phyloP scores from a whole-genome alignment of 2,113 vertebrate species.

The Euleptes europaea region DNA sequence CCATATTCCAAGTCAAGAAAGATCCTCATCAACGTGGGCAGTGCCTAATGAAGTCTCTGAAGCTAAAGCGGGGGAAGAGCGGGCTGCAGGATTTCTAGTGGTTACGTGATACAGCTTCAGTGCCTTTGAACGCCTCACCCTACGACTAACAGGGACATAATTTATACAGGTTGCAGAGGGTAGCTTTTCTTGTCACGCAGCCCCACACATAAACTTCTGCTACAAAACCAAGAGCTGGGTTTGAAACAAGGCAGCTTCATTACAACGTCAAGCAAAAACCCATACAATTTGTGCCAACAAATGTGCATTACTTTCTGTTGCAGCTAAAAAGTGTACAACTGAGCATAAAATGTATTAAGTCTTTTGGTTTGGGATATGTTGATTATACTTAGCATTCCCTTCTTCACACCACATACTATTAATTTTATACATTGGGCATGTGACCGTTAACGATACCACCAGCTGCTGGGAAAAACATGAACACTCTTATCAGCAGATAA shows the following conservation, averaged over 20 bases:
- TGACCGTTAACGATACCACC: conserved; percentile 27
- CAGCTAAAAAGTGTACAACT: background rate
- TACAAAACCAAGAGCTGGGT: background rate
- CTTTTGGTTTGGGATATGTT: conserved; percentile 11
- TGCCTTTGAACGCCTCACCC: background rate
- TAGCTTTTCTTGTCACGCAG: background rate
- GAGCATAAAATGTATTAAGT: background rate
- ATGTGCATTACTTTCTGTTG: conserved; percentile 1
- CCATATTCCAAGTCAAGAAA: too few species aligned
- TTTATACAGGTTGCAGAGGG: background rate
- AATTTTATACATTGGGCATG: conserved; percentile 5
- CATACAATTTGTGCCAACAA: conserved; percentile 10
- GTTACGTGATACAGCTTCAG: background rate
- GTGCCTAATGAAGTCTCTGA: background rate
- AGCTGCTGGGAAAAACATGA: conserved; percentile 13
- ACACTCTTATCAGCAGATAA: conserved; percentile 14
- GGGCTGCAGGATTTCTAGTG: background rate
- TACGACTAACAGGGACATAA: background rate
- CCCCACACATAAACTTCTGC: background rate
- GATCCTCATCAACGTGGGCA: background rate
- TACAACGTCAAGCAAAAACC: background rate
- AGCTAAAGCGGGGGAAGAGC: background rate
- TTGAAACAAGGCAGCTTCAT: background rate
- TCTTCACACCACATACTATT: background rate
- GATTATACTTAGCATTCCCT: conserved; percentile 11